Percentiles rank a stretch among this genome's conserved stretches.
Evolutionary conservation across 2,113 vertebrate genomes (phyloP).

Genomic region (Cebus imitator): DNA sequence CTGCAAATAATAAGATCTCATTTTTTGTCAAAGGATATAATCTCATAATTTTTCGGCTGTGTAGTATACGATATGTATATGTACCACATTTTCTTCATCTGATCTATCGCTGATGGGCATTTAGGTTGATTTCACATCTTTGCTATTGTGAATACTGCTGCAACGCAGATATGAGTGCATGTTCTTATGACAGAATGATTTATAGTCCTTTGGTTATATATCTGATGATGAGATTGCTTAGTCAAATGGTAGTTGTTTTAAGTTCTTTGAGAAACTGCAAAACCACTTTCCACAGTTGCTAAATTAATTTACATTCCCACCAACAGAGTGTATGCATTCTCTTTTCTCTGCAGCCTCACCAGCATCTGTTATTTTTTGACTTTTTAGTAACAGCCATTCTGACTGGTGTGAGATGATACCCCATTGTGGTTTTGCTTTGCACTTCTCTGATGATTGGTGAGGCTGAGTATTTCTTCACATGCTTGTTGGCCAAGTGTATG

Average conservation of each 20-base stretch:
- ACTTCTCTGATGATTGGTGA: neutral
- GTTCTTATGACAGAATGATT: neutral
- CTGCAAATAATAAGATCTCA: neutral
- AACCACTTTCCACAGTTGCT: neutral
- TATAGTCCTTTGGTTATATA: neutral
- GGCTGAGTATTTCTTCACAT: neutral
- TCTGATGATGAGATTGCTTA: neutral
- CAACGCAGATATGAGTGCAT: neutral
- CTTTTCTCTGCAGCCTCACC: neutral
- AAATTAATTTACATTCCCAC: neutral
- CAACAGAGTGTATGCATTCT: neutral
- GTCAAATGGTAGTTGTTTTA: neutral
- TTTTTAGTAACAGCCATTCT: neutral
- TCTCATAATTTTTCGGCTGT: neutral
- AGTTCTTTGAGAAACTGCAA: neutral
- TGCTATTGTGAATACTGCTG: neutral
- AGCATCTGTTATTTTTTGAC: neutral
- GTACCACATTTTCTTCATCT: neutral
- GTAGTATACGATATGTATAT: too few relatives aligned
- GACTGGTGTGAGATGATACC: neutral
- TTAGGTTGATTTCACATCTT: neutral
- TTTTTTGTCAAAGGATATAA: too few relatives aligned
- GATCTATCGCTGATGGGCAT: neutral
- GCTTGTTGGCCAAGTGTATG: neutral
- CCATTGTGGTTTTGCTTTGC: neutral